Percentiles rank a stretch among this genome's conserved stretches.
Evolutionary conservation across 2,888 invertebrate species (phyloP).

Genomic region (Chrysotoxum bicinctum): DNA sequence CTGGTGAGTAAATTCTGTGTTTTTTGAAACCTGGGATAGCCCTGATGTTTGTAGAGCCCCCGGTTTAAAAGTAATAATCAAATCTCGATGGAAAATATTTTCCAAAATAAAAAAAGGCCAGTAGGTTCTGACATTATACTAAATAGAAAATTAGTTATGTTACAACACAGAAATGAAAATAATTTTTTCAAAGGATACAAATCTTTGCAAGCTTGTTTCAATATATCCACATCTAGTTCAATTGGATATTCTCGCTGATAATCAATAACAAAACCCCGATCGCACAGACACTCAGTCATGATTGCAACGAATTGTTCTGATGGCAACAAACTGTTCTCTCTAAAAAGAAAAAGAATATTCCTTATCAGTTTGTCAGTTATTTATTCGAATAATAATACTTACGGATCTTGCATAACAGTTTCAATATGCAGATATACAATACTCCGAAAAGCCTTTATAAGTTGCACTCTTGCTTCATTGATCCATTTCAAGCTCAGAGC

Average conservation of each 20-base stretch:
- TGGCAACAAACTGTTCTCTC: constrained; percentile 73
- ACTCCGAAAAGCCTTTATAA: constrained; percentile 81
- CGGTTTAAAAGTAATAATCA: too few relatives aligned
- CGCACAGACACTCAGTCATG: constrained; percentile 83
- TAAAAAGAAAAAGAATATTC: constrained; percentile 32
- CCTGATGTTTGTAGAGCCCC: too few relatives aligned
- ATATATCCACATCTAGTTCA: constrained; percentile 85
- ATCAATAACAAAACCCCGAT: constrained; percentile 86
- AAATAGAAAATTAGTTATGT: too few relatives aligned
- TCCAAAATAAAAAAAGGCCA: not conserved
- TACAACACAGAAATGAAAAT: not conserved
- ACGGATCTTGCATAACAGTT: constrained; percentile 79
- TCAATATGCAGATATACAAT: constrained; percentile 80
- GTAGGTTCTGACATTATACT: too few relatives aligned
- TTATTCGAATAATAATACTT: constrained; percentile 73
- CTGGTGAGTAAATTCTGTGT: too few relatives aligned
- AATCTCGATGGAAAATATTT: not conserved
- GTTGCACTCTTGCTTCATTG: constrained; percentile 81
- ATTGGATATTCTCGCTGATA: constrained; percentile 87
- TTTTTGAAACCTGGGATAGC: too few relatives aligned
- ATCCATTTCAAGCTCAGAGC: constrained; percentile 78
- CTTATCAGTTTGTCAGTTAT: not conserved
- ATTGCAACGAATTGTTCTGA: constrained; percentile 78
- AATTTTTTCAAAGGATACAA: constrained; percentile 84
- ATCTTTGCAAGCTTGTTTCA: constrained; percentile 85